Conservation (phyloP, 37 sponge, comb jelly and placozoan species). For the Beroe forskalii region DNA sequence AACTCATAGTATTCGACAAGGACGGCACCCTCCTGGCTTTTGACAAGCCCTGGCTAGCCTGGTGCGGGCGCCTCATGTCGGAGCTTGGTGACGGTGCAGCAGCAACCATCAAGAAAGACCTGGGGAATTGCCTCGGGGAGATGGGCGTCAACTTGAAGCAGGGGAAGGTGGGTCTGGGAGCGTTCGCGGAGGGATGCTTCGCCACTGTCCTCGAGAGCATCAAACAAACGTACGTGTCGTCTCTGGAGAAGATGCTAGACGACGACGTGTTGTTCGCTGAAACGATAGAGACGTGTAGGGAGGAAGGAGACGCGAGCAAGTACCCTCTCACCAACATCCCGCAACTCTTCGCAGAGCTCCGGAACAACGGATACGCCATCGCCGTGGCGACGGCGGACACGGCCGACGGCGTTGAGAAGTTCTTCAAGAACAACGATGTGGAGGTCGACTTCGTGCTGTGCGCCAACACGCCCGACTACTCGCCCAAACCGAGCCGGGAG, state of each 20-base stretch:
- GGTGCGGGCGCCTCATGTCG: background rate
- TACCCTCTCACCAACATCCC: background rate
- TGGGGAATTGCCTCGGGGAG: background rate
- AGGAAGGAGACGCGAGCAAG: constrained; percentile 1
- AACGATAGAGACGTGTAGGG: background rate
- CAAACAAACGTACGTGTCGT: background rate
- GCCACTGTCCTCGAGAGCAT: background rate
- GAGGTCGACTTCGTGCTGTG: constrained; percentile 10
- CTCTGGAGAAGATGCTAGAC: background rate
- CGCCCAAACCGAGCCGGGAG: background rate
- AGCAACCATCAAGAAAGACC: background rate
- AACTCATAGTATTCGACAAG: constrained; percentile 3
- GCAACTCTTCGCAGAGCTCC: background rate
- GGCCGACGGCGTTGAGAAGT: background rate
- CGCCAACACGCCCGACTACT: background rate
- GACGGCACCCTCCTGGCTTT: background rate
- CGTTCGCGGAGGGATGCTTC: background rate
- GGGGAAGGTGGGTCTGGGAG: background rate
- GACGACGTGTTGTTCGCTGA: background rate
- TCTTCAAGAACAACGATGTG: background rate
- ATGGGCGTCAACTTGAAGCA: background rate
- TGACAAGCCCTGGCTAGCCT: constrained; percentile 1
- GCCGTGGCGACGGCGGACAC: background rate
- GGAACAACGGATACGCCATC: background rate
- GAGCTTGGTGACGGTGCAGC: background rate